These are phyloP conservation scores for Cabera pusaria DNA, from an alignment of 2,888 invertebrate genomes.

Conservation along the genomic window DNA sequence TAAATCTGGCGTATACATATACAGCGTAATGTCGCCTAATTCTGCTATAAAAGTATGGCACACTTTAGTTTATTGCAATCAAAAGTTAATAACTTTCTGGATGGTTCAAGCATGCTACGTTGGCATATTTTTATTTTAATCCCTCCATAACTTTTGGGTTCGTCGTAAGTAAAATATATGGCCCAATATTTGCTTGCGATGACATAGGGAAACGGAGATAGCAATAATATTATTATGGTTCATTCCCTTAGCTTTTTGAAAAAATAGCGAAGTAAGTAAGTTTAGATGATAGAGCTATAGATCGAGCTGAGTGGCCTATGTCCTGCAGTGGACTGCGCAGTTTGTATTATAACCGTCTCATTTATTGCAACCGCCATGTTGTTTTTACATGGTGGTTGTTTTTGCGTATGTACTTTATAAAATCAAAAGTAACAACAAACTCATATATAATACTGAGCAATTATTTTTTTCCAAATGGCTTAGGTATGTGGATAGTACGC, in stretches of 20 bases:
- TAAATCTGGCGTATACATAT: slow-evolving; percentile 32
- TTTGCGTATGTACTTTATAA: too few relatives aligned
- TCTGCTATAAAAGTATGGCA: slow-evolving; percentile 72
- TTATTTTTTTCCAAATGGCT: too few relatives aligned
- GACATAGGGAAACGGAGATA: slow-evolving; percentile 11
- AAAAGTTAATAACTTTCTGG: slow-evolving; percentile 66
- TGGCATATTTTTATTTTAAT: slow-evolving; percentile 26
- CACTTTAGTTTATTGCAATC: slow-evolving; percentile 78
- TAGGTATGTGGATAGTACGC: too few relatives aligned
- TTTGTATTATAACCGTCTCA: too few relatives aligned
- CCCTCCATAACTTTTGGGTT: slow-evolving; percentile 24
- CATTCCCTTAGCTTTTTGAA: slow-evolving; percentile 9
- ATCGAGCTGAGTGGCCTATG: too few relatives aligned
- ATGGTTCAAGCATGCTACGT: slow-evolving; percentile 24
- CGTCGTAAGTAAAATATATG: slow-evolving; percentile 25
- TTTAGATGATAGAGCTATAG: too few relatives aligned
- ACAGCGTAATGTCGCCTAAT: slow-evolving; percentile 66
- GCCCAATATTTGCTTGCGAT: slow-evolving; percentile 22
- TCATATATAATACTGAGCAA: too few relatives aligned
- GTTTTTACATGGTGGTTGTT: too few relatives aligned
- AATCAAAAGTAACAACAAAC: too few relatives aligned
- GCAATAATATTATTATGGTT: slow-evolving; percentile 17
- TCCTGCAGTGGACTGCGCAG: too few relatives aligned
- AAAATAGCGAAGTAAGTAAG: too few relatives aligned
- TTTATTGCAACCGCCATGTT: too few relatives aligned